These are phyloP conservation scores for Chelmon rostratus DNA, from an alignment of 2,797 vertebrate genomes.

Conservation along the genomic window DNA sequence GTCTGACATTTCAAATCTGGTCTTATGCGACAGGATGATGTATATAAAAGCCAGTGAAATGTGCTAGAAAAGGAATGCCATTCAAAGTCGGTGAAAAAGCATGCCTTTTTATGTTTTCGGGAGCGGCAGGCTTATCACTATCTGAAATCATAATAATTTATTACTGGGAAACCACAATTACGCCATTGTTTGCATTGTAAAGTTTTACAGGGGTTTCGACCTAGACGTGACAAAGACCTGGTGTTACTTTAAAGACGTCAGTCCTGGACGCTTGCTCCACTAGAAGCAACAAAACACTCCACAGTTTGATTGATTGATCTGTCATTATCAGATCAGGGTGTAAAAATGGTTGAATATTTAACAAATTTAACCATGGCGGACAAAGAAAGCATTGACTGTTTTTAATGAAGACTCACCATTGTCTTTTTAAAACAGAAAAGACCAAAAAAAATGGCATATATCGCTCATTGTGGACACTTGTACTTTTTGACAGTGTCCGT, in stretches of 20 bases:
- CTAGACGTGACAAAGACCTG: constrained; percentile 2
- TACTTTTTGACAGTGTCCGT: neutral
- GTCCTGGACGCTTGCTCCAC: neutral
- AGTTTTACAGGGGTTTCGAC: neutral
- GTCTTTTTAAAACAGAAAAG: too few relatives aligned
- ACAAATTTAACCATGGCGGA: neutral
- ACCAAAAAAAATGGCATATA: too few relatives aligned
- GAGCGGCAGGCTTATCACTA: constrained; percentile 5
- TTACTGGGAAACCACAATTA: neutral
- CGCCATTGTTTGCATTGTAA: neutral
- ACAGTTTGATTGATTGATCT: neutral
- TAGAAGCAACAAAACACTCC: constrained; percentile 14
- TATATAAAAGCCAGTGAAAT: neutral
- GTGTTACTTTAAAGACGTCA: neutral
- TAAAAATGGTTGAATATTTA: constrained; percentile 5
- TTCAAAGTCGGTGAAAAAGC: neutral
- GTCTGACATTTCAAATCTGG: constrained; percentile 1
- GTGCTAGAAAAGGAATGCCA: neutral
- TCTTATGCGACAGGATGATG: constrained; percentile 8
- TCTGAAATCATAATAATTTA: neutral
- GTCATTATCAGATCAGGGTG: constrained; percentile 7
- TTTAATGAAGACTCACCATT: neutral
- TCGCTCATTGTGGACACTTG: neutral
- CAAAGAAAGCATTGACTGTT: neutral
- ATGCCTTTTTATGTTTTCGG: neutral